Conservation (phyloP, 2,113 vertebrate genomes). For the Lepisosteus osseus region DNA sequence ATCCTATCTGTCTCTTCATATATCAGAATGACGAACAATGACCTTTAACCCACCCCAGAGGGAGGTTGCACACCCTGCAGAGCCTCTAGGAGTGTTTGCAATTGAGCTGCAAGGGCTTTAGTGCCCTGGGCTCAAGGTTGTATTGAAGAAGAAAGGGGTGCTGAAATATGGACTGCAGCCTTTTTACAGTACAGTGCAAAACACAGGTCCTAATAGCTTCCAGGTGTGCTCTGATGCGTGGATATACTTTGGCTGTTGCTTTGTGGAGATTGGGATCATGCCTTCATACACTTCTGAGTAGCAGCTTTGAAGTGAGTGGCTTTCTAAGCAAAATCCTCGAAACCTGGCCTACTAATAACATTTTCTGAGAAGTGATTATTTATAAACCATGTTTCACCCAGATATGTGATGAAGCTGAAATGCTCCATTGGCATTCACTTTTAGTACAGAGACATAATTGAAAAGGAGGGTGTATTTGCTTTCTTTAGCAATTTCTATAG, state of each 20-base stretch:
- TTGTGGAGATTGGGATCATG: slow-evolving; percentile 38
- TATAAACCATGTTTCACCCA: slow-evolving; percentile 20
- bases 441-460: slow-evolving; percentile 12
- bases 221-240: slow-evolving; percentile 9
- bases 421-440: slow-evolving; percentile 1
- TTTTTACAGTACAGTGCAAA: slow-evolving; percentile 44
- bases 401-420: slow-evolving; percentile 8
- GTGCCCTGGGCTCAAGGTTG: slow-evolving; percentile 51
- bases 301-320: slow-evolving; percentile 53
- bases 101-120: slow-evolving; percentile 1
- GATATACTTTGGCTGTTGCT: slow-evolving; percentile 16
- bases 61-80: slow-evolving; percentile 25
- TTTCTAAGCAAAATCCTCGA: slow-evolving; percentile 19
- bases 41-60: slow-evolving; percentile 36
- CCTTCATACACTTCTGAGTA: slow-evolving; percentile 57
- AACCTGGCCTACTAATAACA: slow-evolving; percentile 15
- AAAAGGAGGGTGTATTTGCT: slow-evolving; percentile 18
- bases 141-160: slow-evolving; percentile 45
- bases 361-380: slow-evolving; percentile 20
- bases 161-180: slow-evolving; percentile 35
- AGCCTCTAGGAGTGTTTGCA: slow-evolving; percentile 44
- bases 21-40: slow-evolving; percentile 30
- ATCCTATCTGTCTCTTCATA: slow-evolving; percentile 9
- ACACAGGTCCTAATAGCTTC: slow-evolving; percentile 16
- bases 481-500: slow-evolving; percentile 6